Conservation (phyloP, 2,113 vertebrate species). For the Psophia crepitans region DNA sequence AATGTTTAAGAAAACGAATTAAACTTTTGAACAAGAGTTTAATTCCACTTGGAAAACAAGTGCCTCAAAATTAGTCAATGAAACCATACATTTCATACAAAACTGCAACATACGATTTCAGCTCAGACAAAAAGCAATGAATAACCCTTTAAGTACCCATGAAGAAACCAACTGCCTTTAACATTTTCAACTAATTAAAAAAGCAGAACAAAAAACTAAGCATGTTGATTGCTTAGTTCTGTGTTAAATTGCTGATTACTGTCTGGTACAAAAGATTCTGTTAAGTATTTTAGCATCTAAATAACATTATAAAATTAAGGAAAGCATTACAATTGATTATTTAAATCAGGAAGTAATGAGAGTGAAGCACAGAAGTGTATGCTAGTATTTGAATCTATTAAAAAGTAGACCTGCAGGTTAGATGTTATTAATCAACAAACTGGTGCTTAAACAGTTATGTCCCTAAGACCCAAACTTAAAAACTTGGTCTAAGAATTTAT, state of each 20-base stretch:
- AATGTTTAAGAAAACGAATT: conserved; percentile 5
- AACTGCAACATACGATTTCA: not conserved
- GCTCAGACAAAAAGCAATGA: not conserved
- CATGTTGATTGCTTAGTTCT: not conserved
- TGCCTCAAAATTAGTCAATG: not conserved
- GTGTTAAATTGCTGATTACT: conserved; percentile 11
- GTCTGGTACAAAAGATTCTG: no score
- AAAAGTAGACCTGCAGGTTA: not conserved
- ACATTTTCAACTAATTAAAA: conserved; percentile 15
- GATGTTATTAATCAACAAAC: not conserved
- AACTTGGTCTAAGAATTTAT: not conserved
- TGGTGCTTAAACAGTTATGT: not conserved
- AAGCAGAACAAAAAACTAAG: not conserved
- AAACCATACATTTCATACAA: not conserved
- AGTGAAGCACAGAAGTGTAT: not conserved
- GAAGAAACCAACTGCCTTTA: conserved; percentile 31
- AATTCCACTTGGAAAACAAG: conserved; percentile 19
- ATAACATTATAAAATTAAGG: no score
- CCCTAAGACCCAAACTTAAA: not conserved
- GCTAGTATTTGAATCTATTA: not conserved
- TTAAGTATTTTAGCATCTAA: not conserved
- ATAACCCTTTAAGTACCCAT: conserved; percentile 23
- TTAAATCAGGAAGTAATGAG: not conserved
- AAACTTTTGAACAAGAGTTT: not conserved
- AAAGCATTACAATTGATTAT: no score